Percentiles rank a stretch among this genome's conserved stretches.
These are phyloP conservation scores for Sprattus sprattus DNA, from an alignment of 2,113 vertebrate species.

Conservation along the genomic window DNA sequence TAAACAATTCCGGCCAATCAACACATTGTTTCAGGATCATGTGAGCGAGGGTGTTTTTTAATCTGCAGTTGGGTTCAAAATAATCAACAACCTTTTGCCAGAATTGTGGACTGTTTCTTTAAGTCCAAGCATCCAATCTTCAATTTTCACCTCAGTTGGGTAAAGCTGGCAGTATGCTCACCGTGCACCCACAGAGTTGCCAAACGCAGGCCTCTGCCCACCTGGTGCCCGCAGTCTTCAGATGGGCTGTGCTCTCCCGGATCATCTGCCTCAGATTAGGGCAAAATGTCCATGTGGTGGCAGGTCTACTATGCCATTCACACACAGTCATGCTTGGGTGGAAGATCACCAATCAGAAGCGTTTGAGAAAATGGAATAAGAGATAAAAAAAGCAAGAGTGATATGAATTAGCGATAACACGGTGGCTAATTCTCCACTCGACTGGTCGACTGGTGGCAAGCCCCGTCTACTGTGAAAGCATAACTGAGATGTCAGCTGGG, in stretches of 20 bases:
- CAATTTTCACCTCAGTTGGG: conserved; percentile 2
- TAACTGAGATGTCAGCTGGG: background rate
- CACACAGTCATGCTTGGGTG: background rate
- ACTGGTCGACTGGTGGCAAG: background rate
- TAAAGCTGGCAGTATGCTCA: background rate
- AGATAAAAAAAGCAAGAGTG: background rate
- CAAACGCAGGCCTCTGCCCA: background rate
- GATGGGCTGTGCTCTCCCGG: background rate
- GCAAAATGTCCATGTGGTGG: background rate
- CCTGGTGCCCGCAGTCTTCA: background rate
- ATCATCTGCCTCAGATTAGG: background rate
- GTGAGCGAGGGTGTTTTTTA: background rate
- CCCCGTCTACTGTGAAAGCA: background rate
- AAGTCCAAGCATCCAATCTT: background rate
- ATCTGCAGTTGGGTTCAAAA: background rate
- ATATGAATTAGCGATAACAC: background rate
- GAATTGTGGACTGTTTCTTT: background rate
- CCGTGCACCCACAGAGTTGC: background rate
- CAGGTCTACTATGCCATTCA: background rate
- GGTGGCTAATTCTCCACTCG: background rate
- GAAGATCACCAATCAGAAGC: background rate
- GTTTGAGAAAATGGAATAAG: background rate
- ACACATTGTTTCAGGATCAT: too few species aligned
- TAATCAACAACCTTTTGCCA: background rate
- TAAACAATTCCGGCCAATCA: too few species aligned